Base-by-base conservation (phyloP, 2,888 invertebrate genomes). In the Allacma fusca region DNA sequence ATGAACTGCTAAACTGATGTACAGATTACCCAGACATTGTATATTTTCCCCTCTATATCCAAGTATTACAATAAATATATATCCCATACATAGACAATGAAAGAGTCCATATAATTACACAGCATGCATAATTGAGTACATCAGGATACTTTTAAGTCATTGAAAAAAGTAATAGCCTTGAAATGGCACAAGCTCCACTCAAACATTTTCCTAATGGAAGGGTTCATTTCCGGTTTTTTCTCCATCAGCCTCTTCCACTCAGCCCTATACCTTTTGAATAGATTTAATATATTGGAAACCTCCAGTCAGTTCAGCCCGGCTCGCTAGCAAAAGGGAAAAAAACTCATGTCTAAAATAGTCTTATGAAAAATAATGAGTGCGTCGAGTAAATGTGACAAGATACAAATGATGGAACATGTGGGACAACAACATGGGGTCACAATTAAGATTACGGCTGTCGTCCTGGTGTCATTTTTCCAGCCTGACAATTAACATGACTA, bases 321-420 rank as follows among this genome's bases (percentile, higher is more conserved):
- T 2, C 16, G n/a, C 24, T 24, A 21, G 24, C 34, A 29, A 57
- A 50, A 59, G 12, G 68, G 68, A 40, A 50, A 57, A 59, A 72
- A 0, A 19, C 29, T 9, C 1, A 19, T 21, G 59, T 72, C 34
- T 34, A 57, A 59, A 72, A 59, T 72, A 72, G 34, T 50, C 70
- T 70, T 44, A 44, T 73, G 59, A 40, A 73, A 76, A 79, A 69
- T 78, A 80, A 79, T 78, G 80, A 76, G 69, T 67, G 75, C 71
- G 75, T 76, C 74, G 24, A 77, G 65, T 76, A 59, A 28, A 75
- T 68, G 59, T 80, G 81, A 81, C 81, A 81, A 76, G 80, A 77
- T 77, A 80, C 81, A 81, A 81, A 80, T 81, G 81, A 80, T 78
- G 75, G 59, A 80, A 64, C 79, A 80, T 79, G 70, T 80, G 79